Evolutionary conservation across 1,140 invertebrate species (phyloP).

Genomic region (Cherax destructor): DNA sequence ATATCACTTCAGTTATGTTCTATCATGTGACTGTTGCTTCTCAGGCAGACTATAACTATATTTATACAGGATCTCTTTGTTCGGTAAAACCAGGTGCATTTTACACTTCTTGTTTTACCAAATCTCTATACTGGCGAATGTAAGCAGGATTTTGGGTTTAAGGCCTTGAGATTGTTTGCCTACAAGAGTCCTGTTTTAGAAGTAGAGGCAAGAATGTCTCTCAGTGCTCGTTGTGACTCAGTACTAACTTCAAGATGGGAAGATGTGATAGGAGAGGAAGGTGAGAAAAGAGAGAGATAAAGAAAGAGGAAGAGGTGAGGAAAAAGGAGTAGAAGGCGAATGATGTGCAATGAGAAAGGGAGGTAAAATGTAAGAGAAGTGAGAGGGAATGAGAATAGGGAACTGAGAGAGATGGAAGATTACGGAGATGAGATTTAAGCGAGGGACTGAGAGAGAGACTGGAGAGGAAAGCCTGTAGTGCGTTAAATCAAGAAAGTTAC

Average conservation of each 20-base stretch:
- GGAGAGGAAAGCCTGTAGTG: not conserved
- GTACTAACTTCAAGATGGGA: not conserved
- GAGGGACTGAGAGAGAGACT: not conserved
- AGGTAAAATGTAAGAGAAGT: not conserved
- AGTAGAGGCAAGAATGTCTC: too few relatives aligned
- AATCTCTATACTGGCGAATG: too few relatives aligned
- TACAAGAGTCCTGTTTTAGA: too few relatives aligned
- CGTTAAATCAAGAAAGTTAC: not conserved
- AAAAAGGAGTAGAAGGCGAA: not conserved
- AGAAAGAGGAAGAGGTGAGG: not conserved
- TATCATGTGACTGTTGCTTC: too few relatives aligned
- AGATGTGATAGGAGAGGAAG: not conserved
- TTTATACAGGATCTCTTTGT: too few relatives aligned
- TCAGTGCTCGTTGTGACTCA: too few relatives aligned
- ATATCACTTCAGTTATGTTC: too few relatives aligned
- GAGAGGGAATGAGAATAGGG: not conserved
- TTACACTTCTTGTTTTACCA: too few relatives aligned
- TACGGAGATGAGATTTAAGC: slow-evolving; percentile 4
- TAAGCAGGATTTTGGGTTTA: too few relatives aligned
- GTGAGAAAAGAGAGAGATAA: not conserved
- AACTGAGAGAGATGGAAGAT: slow-evolving; percentile 12
- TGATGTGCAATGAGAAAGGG: not conserved
- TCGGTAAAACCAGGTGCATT: too few relatives aligned
- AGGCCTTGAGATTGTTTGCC: too few relatives aligned
- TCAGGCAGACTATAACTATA: too few relatives aligned